Evolutionary conservation across 2,888 invertebrate genomes (phyloP).

Genomic region (Diarsia mendica): DNA sequence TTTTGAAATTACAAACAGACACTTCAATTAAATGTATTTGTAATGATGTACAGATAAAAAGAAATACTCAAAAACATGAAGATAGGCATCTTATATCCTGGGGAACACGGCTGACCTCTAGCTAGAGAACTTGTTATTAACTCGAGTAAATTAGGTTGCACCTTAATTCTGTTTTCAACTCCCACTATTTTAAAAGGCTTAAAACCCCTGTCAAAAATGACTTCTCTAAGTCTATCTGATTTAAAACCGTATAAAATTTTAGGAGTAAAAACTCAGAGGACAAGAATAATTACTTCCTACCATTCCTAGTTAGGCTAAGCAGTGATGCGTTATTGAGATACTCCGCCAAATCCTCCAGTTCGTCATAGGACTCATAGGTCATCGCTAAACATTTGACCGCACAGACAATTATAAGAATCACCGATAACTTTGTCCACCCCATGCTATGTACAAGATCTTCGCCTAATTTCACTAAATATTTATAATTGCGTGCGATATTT

Average conservation of each 20-base stretch:
- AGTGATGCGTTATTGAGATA: slow-evolving; percentile 83
- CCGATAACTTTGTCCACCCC: slow-evolving; percentile 75
- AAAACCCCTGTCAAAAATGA: not conserved
- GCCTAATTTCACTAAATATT: slow-evolving; percentile 57
- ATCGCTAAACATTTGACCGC: slow-evolving; percentile 80
- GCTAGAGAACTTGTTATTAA: not conserved
- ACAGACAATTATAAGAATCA: slow-evolving; percentile 77
- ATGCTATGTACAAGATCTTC: slow-evolving; percentile 68
- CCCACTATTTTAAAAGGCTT: not conserved
- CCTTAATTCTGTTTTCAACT: not conserved
- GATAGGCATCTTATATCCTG: not conserved
- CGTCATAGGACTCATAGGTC: slow-evolving; percentile 77
- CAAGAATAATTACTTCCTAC: slow-evolving; percentile 74
- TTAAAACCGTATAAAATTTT: not conserved
- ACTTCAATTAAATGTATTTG: too few species aligned
- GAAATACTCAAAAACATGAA: not conserved
- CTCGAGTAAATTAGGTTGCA: not conserved
- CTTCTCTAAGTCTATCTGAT: not conserved
- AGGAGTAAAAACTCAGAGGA: not conserved
- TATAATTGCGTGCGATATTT: slow-evolving; percentile 69
- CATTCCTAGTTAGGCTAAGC: slow-evolving; percentile 84
- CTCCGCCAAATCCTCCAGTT: slow-evolving; percentile 85
- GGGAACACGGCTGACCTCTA: not conserved
- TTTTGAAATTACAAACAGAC: too few species aligned
- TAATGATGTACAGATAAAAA: too few species aligned